Evolutionary conservation across 2,797 vertebrate genomes (phyloP).

Genomic region (Triplophysa bombifrons): DNA sequence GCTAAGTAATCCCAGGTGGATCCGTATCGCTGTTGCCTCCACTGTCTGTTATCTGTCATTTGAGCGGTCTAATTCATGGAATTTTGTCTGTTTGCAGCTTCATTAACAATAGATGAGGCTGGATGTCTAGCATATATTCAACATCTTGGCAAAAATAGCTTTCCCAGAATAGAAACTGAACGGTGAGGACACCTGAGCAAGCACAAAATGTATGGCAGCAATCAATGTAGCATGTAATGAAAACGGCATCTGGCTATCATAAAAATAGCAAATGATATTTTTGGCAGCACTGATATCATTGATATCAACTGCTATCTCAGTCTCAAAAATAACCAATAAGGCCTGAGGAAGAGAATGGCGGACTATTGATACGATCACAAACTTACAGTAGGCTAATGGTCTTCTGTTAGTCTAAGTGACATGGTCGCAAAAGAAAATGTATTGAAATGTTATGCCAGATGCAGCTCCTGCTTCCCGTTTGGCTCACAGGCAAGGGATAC

Average conservation of each 20-base stretch:
- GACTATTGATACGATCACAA: conserved; percentile 22
- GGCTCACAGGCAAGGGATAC: conserved; percentile 12
- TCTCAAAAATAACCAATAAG: conserved; percentile 27
- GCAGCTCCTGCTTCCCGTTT: conserved; percentile 4
- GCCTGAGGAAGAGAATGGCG: conserved; percentile 26
- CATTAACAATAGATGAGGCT: conserved; percentile 70
- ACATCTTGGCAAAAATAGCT: conserved; percentile 67
- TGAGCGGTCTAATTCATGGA: conserved; percentile 59
- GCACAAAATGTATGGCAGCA: conserved; percentile 68
- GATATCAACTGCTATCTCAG: conserved; percentile 65
- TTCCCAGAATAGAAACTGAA: conserved; percentile 74
- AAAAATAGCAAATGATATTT: conserved; percentile 74
- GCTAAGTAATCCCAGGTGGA: conserved; percentile 26
- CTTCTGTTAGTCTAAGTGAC: conserved; percentile 26
- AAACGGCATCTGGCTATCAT: conserved; percentile 70
- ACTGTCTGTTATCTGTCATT: conserved; percentile 56
- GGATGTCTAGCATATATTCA: conserved; percentile 69
- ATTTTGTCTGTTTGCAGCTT: conserved; percentile 56
- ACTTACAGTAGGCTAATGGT: background rate
- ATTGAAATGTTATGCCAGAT: conserved; percentile 11
- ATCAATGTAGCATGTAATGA: conserved; percentile 77
- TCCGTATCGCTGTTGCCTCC: conserved; percentile 38
- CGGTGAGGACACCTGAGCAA: conserved; percentile 72
- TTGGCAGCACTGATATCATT: conserved; percentile 70
- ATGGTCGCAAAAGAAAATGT: background rate